Conservation (phyloP, 2,113 vertebrate species). For the Gasterosteus nipponicus region DNA sequence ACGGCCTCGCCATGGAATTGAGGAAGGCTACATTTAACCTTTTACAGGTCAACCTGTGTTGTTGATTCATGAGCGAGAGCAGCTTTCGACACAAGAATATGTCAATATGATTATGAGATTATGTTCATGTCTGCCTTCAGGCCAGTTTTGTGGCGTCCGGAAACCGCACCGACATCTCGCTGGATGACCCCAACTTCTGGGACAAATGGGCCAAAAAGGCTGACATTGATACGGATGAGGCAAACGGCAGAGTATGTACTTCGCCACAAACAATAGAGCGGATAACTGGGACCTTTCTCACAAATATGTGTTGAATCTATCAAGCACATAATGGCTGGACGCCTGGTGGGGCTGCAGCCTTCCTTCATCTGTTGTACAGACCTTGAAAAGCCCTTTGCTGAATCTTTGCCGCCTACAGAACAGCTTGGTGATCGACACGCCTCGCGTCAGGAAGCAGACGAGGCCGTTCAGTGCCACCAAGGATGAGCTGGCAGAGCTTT, state of each 20-base stretch:
- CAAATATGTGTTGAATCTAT: neutral
- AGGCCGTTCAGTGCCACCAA: conserved; percentile 97
- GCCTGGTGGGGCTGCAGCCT: neutral
- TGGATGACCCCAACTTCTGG: conserved; percentile 99
- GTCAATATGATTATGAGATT: conserved; percentile 9
- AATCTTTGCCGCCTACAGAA: conserved; percentile 82
- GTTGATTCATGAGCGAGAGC: neutral
- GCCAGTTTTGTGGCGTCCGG: conserved; percentile 99
- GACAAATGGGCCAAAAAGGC: conserved; percentile 99
- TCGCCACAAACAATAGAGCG: neutral
- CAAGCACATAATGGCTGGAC: neutral
- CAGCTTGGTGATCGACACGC: conserved; percentile 98
- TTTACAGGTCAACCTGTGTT: neutral
- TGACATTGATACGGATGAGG: conserved; percentile 93
- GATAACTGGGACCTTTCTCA: neutral
- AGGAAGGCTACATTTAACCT: neutral
- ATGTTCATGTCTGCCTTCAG: conserved; percentile 80
- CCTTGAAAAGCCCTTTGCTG: neutral
- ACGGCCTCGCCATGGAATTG: neutral
- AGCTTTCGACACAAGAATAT: neutral
- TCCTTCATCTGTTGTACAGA: neutral
- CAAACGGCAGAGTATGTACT: conserved; percentile 94
- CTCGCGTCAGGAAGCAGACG: conserved; percentile 96
- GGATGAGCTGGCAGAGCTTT: conserved; percentile 95
- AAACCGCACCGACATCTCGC: conserved; percentile 97